Conservation (phyloP, 2,888 invertebrate genomes). For the Eristalis intricaria region DNA sequence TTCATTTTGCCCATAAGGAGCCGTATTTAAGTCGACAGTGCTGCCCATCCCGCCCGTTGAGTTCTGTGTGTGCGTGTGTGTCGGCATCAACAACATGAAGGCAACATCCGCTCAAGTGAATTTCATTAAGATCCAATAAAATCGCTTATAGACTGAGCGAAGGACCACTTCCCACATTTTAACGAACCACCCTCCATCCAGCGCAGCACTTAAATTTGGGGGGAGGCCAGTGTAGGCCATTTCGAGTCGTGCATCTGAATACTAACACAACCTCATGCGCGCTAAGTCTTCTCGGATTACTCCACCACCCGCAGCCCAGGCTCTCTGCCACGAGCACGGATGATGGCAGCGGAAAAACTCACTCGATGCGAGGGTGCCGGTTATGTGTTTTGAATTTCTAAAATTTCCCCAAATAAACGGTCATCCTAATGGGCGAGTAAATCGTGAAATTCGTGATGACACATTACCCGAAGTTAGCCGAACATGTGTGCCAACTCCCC, state of each 20-base stretch:
- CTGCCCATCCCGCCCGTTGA: not conserved
- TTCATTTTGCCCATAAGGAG: constrained; percentile 47
- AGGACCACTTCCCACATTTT: constrained; percentile 12
- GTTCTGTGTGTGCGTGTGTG: not conserved
- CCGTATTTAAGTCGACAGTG: constrained; percentile 53
- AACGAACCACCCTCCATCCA: not conserved
- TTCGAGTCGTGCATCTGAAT: constrained; percentile 57
- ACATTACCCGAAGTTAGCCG: not conserved
- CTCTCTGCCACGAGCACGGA: no score
- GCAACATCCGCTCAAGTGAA: constrained; percentile 63
- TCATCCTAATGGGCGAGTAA: constrained; percentile 44
- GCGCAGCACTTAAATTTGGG: not conserved
- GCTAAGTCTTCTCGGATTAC: constrained; percentile 20
- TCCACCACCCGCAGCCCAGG: not conserved
- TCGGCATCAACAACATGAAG: constrained; percentile 16
- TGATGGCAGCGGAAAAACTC: not conserved
- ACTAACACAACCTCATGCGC: constrained; percentile 32
- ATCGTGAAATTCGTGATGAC: constrained; percentile 25
- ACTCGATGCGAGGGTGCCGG: constrained; percentile 1
- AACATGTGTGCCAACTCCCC: not conserved
- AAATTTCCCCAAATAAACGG: constrained; percentile 43
- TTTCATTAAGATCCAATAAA: constrained; percentile 70
- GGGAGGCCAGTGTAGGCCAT: constrained; percentile 27
- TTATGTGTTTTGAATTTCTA: constrained; percentile 64
- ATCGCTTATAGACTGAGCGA: constrained; percentile 61